A percentile compares a stretch with the other conserved stretches of the same genome.
Conservation (phyloP, 2,888 invertebrate species). For the Hymenopus coronatus region DNA sequence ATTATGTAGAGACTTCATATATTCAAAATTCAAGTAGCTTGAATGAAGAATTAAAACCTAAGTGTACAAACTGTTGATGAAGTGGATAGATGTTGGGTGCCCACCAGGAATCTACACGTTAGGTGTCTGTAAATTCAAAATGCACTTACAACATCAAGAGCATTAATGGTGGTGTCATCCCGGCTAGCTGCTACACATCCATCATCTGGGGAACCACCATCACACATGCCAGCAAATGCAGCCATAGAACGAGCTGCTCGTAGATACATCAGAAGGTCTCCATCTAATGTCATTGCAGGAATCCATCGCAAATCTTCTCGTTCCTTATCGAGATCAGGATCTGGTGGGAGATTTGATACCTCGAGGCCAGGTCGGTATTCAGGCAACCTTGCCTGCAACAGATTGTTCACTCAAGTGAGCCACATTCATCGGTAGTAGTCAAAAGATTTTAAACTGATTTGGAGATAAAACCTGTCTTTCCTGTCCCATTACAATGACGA, state of each 20-base stretch:
- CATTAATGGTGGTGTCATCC: constrained; percentile 97
- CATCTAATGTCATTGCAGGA: constrained; percentile 88
- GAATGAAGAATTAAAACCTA: no score
- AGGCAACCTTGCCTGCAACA: constrained; percentile 59
- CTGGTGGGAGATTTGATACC: constrained; percentile 48
- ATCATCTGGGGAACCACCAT: constrained; percentile 95
- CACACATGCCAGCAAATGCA: constrained; percentile 98
- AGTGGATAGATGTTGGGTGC: no score
- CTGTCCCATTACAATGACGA: no score
- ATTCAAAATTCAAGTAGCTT: no score
- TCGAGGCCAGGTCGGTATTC: constrained; percentile 51
- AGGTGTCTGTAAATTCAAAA: background rate
- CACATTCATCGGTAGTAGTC: background rate
- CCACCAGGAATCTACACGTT: no score
- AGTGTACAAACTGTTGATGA: no score
- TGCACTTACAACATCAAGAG: constrained; percentile 78
- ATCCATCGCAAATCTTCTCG: constrained; percentile 92
- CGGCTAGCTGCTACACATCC: constrained; percentile 95
- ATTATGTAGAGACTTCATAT: no score
- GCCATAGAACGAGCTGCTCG: constrained; percentile 97
- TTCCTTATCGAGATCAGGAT: constrained; percentile 54
- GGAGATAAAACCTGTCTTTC: no score
- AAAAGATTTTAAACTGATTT: no score
- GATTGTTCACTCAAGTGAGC: background rate
- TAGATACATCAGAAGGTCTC: constrained; percentile 95